Evolutionary conservation across 2,888 invertebrate genomes (phyloP), one percentile per base, ranked within the genome.

Genomic region (Suillia variegata): DNA sequence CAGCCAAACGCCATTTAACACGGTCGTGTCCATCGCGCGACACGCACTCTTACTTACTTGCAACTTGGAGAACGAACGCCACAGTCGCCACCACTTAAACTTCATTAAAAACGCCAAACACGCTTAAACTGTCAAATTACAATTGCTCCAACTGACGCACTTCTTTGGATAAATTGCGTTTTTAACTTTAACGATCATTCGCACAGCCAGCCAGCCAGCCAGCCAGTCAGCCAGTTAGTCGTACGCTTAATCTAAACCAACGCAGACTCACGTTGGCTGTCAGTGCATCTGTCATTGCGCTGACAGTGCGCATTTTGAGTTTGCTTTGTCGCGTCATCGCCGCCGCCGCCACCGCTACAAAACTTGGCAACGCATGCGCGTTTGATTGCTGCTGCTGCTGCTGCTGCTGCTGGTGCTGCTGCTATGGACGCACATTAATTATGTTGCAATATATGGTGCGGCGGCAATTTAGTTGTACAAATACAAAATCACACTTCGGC

Each of bases 351-450:
- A 26, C 26, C 26, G 6, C 26, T 10, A 26, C 6, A 6, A 5
- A 10, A 26, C 6, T 26, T 5, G 10, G 26, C 10, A 26, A 26
- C 26, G 26, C 26, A 26, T 26, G 26, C 26, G 26, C 26, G 26
- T 26, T 26, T n/a, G n/a, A n/a, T n/a, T n/a, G n/a, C n/a, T n/a
- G n/a, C n/a, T n/a, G n/a, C n/a, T n/a, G n/a, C n/a, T n/a, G n/a
- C n/a, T n/a, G n/a, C n/a, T n/a, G n/a, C n/a, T n/a, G n/a, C n/a
- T n/a, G n/a, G n/a, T n/a, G n/a, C n/a, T n/a, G n/a, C n/a, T n/a
- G n/a, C n/a, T n/a, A n/a, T 34, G 42, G 48, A 67, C 67, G 67
- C 65, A 67, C 66, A 67, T 67, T 67, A 69, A 69, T 69, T 69
- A 69, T 66, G 63, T 58, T 56, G 63, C 62, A 62, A 65, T 67